Base-by-base conservation (phyloP, 2,113 vertebrate species). In the Ascaphus truei region DNA sequence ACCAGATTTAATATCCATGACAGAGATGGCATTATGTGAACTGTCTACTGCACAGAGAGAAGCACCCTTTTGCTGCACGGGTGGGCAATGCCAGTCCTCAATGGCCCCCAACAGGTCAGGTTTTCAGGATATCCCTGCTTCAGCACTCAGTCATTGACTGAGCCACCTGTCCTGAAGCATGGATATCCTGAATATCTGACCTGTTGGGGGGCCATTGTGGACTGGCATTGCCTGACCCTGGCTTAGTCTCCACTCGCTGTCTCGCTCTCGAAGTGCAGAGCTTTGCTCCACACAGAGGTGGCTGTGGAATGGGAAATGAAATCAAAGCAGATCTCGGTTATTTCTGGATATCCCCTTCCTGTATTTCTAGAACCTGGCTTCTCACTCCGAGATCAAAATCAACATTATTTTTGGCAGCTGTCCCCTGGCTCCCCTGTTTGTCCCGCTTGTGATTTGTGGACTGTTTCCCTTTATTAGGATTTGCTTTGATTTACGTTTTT, bases 341-440 rank as follows among this genome's bases (percentile, higher is more conserved):
- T 68, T 68, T 47, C 53, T 45, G 53, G 63, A 67, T 67, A 31
- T 56, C 63, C 63, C 37, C 37, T 68, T 48, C 64, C 64, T 67
- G 52, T 31, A 29, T 29, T n/a, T 55, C 13, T 6, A 15, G n/a
- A 27, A 31, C 51, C 36, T 10, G 56, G 13, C 12, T 58, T 15
- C 33, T 58, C 34, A 26, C 41, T 48, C 11, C 11, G 16, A 15
- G 27, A 62, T 48, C 60, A 33, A 15, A 45, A 64, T 37, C 52
- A 57, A 23, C 52, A 25, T 47, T 67, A 45, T 67, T 57, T 30
- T 45, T 67, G 64, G 52, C 64, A 11, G 36, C 27, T 9, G 11
- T n/a, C n/a, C 47, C 1, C 23, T 3, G 39, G n/a, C 7, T 36
- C 10, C 27, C 63, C 47, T 62, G 25, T 29, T 62, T 47, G 41